Conservation (phyloP, 1,140 invertebrate species). For the Pseudachorutes palmiensis region DNA sequence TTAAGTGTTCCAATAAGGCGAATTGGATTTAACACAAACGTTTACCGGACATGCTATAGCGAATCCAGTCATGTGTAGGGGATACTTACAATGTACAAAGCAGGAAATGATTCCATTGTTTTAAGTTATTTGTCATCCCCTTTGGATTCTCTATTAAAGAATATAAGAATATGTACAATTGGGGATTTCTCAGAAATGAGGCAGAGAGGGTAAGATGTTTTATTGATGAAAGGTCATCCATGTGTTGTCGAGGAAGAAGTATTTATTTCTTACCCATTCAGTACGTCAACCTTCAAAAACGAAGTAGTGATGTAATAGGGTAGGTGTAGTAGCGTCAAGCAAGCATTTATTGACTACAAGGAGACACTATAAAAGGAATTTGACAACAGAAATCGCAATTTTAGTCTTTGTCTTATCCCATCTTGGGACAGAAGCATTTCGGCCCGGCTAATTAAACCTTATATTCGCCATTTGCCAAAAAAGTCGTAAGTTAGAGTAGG, state of each 20-base stretch:
- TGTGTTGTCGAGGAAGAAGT: background rate
- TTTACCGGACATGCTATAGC: no score
- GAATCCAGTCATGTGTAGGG: no score
- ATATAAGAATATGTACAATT: background rate
- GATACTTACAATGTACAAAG: no score
- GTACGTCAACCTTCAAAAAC: constrained; percentile 5
- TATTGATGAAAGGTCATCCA: background rate
- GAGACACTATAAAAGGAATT: background rate
- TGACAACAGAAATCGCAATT: background rate
- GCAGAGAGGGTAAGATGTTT: no score
- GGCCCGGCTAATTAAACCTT: background rate
- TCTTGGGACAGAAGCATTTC: background rate
- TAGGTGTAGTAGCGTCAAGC: background rate
- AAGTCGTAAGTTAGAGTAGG: no score
- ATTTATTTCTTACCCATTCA: background rate
- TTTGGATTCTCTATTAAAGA: no score
- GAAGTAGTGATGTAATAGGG: background rate
- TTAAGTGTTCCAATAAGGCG: background rate
- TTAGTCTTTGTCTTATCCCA: constrained; percentile 3
- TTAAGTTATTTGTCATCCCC: background rate
- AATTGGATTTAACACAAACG: background rate
- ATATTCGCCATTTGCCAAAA: background rate
- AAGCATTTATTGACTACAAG: background rate
- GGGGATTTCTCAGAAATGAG: background rate
- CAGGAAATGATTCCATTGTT: background rate